These are phyloP conservation scores for Cynopterus brachyotis DNA, from an alignment of 2,113 vertebrate species.

Conservation along the genomic window DNA sequence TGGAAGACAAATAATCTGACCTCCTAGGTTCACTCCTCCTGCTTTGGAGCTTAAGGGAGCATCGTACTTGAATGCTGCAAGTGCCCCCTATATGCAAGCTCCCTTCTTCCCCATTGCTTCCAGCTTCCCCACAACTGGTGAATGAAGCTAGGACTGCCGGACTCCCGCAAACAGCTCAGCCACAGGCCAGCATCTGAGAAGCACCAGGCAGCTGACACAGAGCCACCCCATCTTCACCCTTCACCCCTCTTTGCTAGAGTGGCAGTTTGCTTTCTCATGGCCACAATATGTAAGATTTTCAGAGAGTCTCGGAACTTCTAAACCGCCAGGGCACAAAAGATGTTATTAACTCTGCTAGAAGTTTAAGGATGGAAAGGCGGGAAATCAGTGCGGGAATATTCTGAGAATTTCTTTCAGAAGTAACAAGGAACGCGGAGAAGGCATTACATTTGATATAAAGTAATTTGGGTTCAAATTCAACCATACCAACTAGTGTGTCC, in stretches of 20 bases:
- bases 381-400: not conserved
- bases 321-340: not conserved
- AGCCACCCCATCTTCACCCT: not conserved
- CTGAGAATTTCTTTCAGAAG: not conserved
- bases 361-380: not conserved
- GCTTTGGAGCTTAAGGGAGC: not conserved
- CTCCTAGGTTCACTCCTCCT: not conserved
- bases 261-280: not conserved
- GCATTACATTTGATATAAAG: not conserved
- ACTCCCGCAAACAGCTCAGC: too few relatives aligned
- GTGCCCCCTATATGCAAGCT: accelerated
- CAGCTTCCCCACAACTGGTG: too few relatives aligned
- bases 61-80: accelerated
- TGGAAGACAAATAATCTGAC: not conserved
- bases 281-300: too few relatives aligned
- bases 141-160: not conserved
- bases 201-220: not conserved
- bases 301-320: not conserved
- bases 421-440: not conserved
- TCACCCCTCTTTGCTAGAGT: not conserved
- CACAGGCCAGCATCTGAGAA: not conserved
- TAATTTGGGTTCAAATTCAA: not conserved
- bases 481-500: too few relatives aligned
- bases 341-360: not conserved
- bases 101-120: accelerated